Percentiles rank a stretch among this genome's conserved stretches.
phyloP scores from a whole-genome alignment of 2,797 vertebrate species.

The Notolabrus celidotus region DNA sequence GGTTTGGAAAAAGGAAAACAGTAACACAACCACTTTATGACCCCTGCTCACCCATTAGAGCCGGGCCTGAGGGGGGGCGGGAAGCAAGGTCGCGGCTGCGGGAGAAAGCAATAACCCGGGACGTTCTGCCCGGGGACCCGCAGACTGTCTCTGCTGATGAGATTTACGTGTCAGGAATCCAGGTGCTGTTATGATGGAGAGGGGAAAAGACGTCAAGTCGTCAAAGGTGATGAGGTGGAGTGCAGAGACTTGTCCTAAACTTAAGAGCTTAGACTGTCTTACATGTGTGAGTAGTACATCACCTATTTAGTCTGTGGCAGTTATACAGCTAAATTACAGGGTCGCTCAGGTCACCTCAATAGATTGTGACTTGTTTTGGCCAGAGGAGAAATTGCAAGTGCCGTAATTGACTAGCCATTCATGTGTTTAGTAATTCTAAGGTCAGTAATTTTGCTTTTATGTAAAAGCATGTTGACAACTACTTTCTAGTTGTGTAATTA shows the following conservation, averaged over 20 bases:
- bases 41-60: slow-evolving; percentile 72
- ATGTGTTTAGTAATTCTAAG: neutral
- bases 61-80: slow-evolving; percentile 49
- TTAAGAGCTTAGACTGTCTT: slow-evolving; percentile 54
- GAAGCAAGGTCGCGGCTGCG: slow-evolving; percentile 37
- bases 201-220: slow-evolving; percentile 53
- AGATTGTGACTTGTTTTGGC: slow-evolving; percentile 34
- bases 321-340: slow-evolving; percentile 52
- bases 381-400: slow-evolving; percentile 32
- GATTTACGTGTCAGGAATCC: slow-evolving; percentile 78
- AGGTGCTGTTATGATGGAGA: slow-evolving; percentile 78
- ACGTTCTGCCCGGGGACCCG: slow-evolving; percentile 55
- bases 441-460: neutral
- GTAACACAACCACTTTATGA: slow-evolving; percentile 79
- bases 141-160: slow-evolving; percentile 67
- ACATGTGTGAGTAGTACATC: slow-evolving; percentile 43
- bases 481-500: slow-evolving; percentile 15
- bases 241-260: slow-evolving; percentile 68
- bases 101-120: slow-evolving; percentile 52
- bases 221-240: slow-evolving; percentile 60
- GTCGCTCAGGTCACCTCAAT: slow-evolving; percentile 23
- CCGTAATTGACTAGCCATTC: slow-evolving; percentile 9
- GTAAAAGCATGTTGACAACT: neutral
- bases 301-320: slow-evolving; percentile 33
- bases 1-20: slow-evolving; percentile 78